Evolutionary conservation across 2,797 vertebrate species (phyloP).

Genomic region (Vipera ursinii): DNA sequence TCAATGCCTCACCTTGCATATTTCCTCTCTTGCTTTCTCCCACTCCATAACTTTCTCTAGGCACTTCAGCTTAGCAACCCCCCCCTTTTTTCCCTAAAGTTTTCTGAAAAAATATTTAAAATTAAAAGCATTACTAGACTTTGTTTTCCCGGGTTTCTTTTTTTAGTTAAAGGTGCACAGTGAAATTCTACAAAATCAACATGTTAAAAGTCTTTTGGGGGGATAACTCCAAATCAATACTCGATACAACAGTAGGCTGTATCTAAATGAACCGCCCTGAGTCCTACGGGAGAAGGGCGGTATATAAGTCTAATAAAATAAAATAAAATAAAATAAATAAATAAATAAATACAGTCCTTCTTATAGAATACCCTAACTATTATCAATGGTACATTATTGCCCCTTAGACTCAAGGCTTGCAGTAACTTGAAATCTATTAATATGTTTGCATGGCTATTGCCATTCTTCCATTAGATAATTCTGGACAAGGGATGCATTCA

Average conservation of each 20-base stretch:
- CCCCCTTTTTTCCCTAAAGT: background rate
- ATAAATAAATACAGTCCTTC: background rate
- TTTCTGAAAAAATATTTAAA: background rate
- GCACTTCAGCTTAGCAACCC: background rate
- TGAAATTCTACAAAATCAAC: background rate
- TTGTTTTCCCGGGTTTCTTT: background rate
- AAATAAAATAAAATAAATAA: too few species aligned
- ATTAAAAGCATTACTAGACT: background rate
- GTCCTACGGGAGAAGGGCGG: too few species aligned
- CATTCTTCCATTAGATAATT: background rate
- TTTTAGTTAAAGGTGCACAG: background rate
- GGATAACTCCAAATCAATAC: background rate
- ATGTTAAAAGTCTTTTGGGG: background rate
- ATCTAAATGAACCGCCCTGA: background rate
- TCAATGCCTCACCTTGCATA: background rate
- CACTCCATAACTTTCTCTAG: background rate
- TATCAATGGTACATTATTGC: background rate
- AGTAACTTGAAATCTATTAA: background rate
- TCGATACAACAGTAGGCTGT: background rate
- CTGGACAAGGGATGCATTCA: background rate
- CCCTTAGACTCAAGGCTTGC: background rate
- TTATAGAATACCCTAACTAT: background rate
- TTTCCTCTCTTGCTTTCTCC: background rate
- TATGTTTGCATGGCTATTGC: background rate
- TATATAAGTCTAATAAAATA: too few species aligned